Percentiles rank a stretch among this genome's conserved stretches.
Conservation (phyloP, 2,113 vertebrate species). For the Dendropsophus ebraccatus region DNA sequence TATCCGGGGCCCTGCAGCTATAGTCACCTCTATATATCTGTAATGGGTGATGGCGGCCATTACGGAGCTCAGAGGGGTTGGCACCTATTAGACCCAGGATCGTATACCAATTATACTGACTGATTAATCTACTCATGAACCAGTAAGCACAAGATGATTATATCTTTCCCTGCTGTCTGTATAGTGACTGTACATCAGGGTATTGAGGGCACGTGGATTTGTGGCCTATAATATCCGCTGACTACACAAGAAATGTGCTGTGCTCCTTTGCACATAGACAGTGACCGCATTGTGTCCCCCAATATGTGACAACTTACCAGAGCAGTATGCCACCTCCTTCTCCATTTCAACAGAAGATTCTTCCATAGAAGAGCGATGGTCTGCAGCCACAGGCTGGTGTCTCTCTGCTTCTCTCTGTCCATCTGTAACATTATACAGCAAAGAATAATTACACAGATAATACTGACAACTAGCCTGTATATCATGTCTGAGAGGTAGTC, state of each 20-base stretch:
- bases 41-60: not conserved
- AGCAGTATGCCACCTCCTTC: slow-evolving; percentile 10
- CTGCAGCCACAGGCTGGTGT: slow-evolving; percentile 16
- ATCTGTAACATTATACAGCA: not conserved
- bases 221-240: not conserved
- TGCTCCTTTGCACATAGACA: not conserved
- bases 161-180: no score
- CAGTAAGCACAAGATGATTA: no score
- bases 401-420: not conserved
- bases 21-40: not conserved
- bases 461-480: not conserved
- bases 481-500: not conserved
- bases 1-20: no score
- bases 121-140: not conserved
- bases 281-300: not conserved
- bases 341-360: slow-evolving; percentile 41
- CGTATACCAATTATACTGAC: not conserved
- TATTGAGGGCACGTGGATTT: not conserved
- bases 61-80: not conserved
- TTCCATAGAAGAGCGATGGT: slow-evolving; percentile 16
- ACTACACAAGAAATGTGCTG: not conserved
- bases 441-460: no score
- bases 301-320: not conserved
- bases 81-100: not conserved
- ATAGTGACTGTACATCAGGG: not conserved